phyloP scores from a whole-genome alignment of 2,113 vertebrate species.

The Lophotis ruficrista region DNA sequence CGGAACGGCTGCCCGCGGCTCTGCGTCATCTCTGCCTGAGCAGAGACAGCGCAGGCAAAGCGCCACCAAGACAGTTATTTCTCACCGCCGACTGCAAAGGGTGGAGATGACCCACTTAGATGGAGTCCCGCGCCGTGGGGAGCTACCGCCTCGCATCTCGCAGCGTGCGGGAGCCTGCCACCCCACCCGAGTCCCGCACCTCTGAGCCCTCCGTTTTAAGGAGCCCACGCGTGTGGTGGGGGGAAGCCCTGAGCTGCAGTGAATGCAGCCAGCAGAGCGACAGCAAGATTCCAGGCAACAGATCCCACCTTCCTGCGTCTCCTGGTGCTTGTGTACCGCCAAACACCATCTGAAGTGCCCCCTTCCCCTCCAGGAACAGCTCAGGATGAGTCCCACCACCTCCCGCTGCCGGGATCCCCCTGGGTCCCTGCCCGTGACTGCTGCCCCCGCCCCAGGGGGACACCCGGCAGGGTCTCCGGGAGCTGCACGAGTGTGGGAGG shows the following conservation, averaged over 20 bases:
- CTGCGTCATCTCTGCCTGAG: neutral
- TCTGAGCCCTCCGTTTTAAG: accelerated
- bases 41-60: neutral
- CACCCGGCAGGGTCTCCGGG: neutral
- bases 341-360: neutral
- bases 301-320: neutral
- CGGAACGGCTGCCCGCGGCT: neutral
- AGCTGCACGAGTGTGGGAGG: neutral
- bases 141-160: neutral
- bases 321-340: neutral
- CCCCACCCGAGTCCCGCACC: neutral
- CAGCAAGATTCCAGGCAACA: neutral
- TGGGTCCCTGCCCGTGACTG: neutral
- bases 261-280: neutral
- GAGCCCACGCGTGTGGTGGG: accelerated
- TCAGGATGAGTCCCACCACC: neutral
- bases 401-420: accelerated
- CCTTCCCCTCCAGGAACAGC: neutral
- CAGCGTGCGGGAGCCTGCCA: neutral
- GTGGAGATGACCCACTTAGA: neutral
- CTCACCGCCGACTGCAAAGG: neutral
- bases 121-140: neutral
- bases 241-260: neutral
- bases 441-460: neutral
- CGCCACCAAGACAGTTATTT: neutral